Base-by-base conservation (phyloP, 2,113 vertebrate genomes). In the Gnathonemus longibarbis region DNA sequence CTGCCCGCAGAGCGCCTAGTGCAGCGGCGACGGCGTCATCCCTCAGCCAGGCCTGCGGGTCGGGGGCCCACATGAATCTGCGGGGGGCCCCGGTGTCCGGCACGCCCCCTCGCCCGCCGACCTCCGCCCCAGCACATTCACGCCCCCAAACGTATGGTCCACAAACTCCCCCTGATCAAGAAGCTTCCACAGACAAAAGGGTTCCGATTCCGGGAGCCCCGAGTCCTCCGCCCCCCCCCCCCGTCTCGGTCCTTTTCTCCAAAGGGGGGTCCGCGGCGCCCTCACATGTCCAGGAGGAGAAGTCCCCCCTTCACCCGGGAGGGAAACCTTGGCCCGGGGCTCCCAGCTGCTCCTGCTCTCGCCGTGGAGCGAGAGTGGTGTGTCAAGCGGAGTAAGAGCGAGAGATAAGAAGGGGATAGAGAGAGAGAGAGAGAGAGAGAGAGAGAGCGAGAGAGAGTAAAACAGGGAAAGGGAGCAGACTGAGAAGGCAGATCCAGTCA, bases 31-130 rank as follows among this genome's bases (percentile, higher is more conserved):
- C 92, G 91, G 94, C 95, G 92, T 96, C 96, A 95, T 96, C 94
- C 95, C 94, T 95, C 92, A 94, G 94, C 95, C 94, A 95, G 94
- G 94, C 93, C 91, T 94, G 94, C 88, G 93, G 94, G 92, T 93
- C 94, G 90, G 95, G 91, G 93, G 92, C 93, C 94, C 95, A 95
- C 96, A 96, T 96, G 95, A 93, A 96, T 95, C 94, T 95, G 94
- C 93, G 94, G 93, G 93, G 92, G 90, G 53, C 88, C 90, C 35
- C 88, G 66, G 94, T 92, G 93, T 93, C 94, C 94, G 94, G 92
- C 93, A 90, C 92, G 91, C 92, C 92, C 93, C 91, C 93, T 90
- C 90, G 90, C 85, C 10, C 31, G 46, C 91, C 70, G 62, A 21
- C 88, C 87, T 1, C 84, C 5, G 0, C 74, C 17, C 86, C 48